Evolutionary conservation across 2,113 vertebrate species (phyloP).

Genomic region (Platysternon megacephalum): DNA sequence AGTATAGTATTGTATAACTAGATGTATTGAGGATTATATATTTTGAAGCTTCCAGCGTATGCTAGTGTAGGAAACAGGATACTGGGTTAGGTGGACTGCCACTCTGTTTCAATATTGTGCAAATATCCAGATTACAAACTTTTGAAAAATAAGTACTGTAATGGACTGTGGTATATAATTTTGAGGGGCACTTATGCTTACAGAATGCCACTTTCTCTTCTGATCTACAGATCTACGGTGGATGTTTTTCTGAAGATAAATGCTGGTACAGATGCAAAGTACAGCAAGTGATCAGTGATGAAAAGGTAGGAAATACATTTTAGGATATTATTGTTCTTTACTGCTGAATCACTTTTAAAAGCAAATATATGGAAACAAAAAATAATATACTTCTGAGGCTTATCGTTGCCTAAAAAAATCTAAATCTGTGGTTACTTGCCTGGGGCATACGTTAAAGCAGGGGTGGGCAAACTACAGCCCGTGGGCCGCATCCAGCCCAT

Average conservation of each 20-base stretch:
- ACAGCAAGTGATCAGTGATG: constrained; percentile 70
- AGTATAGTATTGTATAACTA: not conserved
- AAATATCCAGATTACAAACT: not conserved
- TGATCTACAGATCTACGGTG: constrained; percentile 81
- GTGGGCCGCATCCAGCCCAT: no score
- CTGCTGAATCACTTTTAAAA: rapidly evolving
- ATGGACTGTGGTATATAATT: not conserved
- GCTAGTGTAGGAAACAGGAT: not conserved
- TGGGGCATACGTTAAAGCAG: not conserved
- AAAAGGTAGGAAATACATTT: constrained; percentile 74
- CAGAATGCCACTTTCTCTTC: not conserved
- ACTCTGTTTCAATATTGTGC: not conserved
- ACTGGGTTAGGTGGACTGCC: not conserved
- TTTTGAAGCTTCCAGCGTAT: not conserved
- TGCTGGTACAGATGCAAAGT: constrained; percentile 87
- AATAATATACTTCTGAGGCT: not conserved
- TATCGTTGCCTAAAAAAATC: not conserved
- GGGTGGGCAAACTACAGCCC: no score
- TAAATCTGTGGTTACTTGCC: not conserved
- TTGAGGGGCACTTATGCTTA: not conserved
- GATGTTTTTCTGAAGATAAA: constrained; percentile 84
- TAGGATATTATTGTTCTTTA: not conserved
- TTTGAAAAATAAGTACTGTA: not conserved
- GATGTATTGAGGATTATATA: not conserved
- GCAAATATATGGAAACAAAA: not conserved